Percentiles rank a stretch among this genome's conserved stretches.
Conservation (phyloP, 2,797 vertebrate genomes). For the Gadopsis marmoratus region DNA sequence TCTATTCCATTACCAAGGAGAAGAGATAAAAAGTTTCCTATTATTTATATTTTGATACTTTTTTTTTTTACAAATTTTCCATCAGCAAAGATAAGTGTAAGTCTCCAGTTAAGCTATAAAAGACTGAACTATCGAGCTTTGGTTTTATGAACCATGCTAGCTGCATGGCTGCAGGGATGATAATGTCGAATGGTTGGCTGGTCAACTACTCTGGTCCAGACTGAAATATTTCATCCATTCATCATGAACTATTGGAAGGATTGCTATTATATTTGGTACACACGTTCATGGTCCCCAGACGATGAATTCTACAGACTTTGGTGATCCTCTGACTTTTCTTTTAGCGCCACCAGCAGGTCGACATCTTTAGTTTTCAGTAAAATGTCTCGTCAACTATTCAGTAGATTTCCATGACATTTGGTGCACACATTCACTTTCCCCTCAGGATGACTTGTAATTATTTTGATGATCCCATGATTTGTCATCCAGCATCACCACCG, state of each 20-base stretch:
- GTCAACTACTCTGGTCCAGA: neutral
- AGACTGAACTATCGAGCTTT: neutral
- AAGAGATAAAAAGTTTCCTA: conserved; percentile 27
- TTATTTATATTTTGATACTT: neutral
- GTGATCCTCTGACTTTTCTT: neutral
- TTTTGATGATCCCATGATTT: neutral
- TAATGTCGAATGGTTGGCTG: too few species aligned
- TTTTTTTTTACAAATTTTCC: neutral
- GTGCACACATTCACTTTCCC: too few species aligned
- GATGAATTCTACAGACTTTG: neutral
- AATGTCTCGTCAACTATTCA: neutral
- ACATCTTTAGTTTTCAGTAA: neutral
- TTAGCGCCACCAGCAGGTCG: neutral
- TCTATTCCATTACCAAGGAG: neutral
- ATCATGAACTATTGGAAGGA: neutral
- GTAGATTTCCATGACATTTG: neutral
- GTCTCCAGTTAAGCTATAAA: neutral
- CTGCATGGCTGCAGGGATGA: neutral
- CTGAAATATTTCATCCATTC: neutral
- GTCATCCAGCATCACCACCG: too few species aligned
- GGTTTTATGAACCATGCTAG: neutral
- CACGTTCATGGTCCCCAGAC: neutral
- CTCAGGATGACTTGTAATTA: neutral
- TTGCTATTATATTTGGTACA: neutral
- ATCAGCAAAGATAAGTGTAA: neutral